Base-by-base conservation (phyloP, 2,113 vertebrate genomes). In the Fregetta grallaria region DNA sequence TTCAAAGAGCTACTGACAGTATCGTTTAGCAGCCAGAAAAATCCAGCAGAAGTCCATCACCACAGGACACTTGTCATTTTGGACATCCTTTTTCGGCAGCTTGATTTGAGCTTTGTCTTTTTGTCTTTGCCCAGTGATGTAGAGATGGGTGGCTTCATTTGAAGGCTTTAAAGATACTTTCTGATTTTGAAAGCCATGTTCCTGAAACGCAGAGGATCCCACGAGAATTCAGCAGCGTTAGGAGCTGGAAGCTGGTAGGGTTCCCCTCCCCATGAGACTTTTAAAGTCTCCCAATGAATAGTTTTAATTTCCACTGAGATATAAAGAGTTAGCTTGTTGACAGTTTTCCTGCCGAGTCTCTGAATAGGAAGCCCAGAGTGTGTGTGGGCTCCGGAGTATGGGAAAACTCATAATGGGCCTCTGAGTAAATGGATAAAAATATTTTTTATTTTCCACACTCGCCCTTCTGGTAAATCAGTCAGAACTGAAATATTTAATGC, bases 361-460 rank as follows among this genome's bases (percentile, higher is more conserved):
- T 92, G 87, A 95, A 95, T 84, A 78, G 70, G 86, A 90, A 80
- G 47, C 61, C 61, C 81, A 40, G 80, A 74, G 58, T 70, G 81
- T 90, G 93, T 87, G 92, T 92, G 94, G 94, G 68, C 90, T 91
- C 86, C 30, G 7, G 49, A 86, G 72, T 86, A 92, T 88, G 96
- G 86, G 94, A 97, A 97, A 96, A 42, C 67, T 72, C 59, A 23
- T n/a, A 71, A 75, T 44, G 73, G 53, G 20, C n/a, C 45, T 92
- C 68, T 53, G 73, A 90, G 82, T 76, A 94, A 92, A 88, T 68
- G 66, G 62, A 40, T 58, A 90, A 82, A 90, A 81, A 72, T 63
- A 16, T 70, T 66, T 87, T 58, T 62, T 40, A 40, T 88, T 93
- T 45, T 91, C 72, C 34, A 72, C 30, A 13, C 44, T 88, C 13